A percentile compares a stretch with the other conserved stretches of the same genome.
Evolutionary conservation across 2,113 vertebrate genomes (phyloP).

Genomic region (Anhinga anhinga): DNA sequence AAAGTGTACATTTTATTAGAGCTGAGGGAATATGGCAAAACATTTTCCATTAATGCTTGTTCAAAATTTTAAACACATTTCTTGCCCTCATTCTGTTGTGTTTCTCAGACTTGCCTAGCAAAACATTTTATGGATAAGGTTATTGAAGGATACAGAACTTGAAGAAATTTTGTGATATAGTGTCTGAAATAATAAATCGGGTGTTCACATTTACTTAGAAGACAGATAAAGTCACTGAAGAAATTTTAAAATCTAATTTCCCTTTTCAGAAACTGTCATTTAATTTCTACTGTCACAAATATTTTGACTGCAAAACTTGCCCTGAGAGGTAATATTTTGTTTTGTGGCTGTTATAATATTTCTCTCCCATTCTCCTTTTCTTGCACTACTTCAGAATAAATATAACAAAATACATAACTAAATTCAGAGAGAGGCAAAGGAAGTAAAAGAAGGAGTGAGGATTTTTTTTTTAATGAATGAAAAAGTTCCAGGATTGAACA

Average conservation of each 20-base stretch:
- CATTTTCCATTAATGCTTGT: slow-evolving; percentile 22
- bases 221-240: not conserved
- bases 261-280: not conserved
- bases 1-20: slow-evolving; percentile 39
- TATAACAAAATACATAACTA: not conserved
- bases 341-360: not conserved
- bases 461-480: not conserved
- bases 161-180: not conserved
- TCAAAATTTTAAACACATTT: slow-evolving; percentile 44
- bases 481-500: not conserved
- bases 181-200: not conserved
- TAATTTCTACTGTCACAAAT: not conserved
- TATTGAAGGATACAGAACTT: not conserved
- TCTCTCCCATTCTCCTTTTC: not conserved
- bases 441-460: not conserved
- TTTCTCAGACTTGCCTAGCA: not conserved
- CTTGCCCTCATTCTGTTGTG: not conserved
- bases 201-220: not conserved
- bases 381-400: not conserved
- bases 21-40: slow-evolving; percentile 28
- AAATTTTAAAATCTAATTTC: not conserved
- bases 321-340: not conserved
- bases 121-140: not conserved
- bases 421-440: not conserved
- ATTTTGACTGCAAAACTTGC: not conserved